phyloP scores from a whole-genome alignment of 2,888 invertebrate species.

The Lochmaea crataegi region DNA sequence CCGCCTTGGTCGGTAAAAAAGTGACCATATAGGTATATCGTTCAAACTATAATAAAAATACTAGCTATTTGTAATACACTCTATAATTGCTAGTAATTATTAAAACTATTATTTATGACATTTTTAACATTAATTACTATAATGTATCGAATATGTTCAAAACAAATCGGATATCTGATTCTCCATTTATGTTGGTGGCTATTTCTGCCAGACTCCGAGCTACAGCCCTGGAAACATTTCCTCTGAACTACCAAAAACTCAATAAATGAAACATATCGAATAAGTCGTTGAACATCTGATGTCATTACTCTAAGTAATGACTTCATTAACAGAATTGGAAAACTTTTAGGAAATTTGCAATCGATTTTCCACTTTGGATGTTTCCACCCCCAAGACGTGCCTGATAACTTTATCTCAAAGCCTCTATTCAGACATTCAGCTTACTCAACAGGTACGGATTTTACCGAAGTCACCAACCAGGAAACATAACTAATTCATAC shows the following conservation, averaged over 20 bases:
- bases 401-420: conserved; percentile 32
- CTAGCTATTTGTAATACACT: too few relatives aligned
- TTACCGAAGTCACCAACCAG: not conserved
- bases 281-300: conserved; percentile 26
- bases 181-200: not conserved
- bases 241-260: conserved; percentile 9
- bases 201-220: not conserved
- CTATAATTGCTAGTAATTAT: too few relatives aligned
- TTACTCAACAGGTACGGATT: not conserved
- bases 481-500: not conserved
- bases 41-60: too few relatives aligned
- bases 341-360: conserved; percentile 38
- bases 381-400: conserved; percentile 24
- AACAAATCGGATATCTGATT: too few relatives aligned
- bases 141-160: too few relatives aligned
- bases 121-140: too few relatives aligned
- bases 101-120: too few relatives aligned
- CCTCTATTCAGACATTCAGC: conserved; percentile 9
- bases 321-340: conserved; percentile 41
- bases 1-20: too few relatives aligned
- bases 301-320: conserved; percentile 40
- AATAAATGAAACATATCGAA: conserved; percentile 20
- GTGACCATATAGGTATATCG: too few relatives aligned
- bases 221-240: conserved; percentile 8
- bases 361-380: conserved; percentile 33